phyloP scores from a whole-genome alignment of 2,888 invertebrate species.

The Lepidochrysops patricia region DNA sequence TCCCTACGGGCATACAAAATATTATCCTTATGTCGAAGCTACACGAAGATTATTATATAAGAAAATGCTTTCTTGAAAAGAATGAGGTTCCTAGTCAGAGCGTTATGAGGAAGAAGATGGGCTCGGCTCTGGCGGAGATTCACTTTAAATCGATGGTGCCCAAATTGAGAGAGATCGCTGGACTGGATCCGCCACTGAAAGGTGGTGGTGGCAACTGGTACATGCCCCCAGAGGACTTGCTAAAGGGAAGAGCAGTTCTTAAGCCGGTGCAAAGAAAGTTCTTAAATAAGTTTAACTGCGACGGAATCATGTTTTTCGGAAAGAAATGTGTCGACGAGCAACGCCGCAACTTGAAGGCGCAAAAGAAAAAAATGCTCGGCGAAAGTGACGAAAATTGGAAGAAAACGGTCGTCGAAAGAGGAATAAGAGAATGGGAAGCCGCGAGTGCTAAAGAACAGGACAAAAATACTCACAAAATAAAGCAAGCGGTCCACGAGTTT shows the following conservation, averaged over 20 bases:
- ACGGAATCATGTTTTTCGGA: constrained; percentile 42
- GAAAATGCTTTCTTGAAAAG: constrained; percentile 47
- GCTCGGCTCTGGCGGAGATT: constrained; percentile 44
- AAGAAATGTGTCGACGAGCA: constrained; percentile 35
- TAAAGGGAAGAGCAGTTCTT: constrained; percentile 43
- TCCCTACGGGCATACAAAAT: too few species aligned
- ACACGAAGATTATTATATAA: constrained; percentile 49
- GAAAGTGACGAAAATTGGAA: constrained; percentile 47
- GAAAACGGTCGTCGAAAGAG: constrained; percentile 29
- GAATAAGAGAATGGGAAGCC: constrained; percentile 34
- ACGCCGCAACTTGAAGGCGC: constrained; percentile 33
- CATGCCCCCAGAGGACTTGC: constrained; percentile 45
- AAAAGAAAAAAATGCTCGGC: constrained; percentile 33
- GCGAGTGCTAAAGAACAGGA: constrained; percentile 30
- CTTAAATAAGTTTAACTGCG: constrained; percentile 40
- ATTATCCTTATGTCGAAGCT: constrained; percentile 26
- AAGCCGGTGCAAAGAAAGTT: constrained; percentile 44
- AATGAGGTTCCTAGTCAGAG: constrained; percentile 57
- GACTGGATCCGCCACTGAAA: constrained; percentile 51
- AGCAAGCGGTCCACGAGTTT: constrained; percentile 43
- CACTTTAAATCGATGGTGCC: constrained; percentile 57
- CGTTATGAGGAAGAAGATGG: constrained; percentile 50
- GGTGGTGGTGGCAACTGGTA: constrained; percentile 59
- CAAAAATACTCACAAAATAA: constrained; percentile 40
- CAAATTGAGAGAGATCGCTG: constrained; percentile 48